Percentiles rank a stretch among this genome's conserved stretches.
These are phyloP conservation scores for Catocala fraxini DNA, from an alignment of 2,888 invertebrate genomes.

Conservation along the genomic window DNA sequence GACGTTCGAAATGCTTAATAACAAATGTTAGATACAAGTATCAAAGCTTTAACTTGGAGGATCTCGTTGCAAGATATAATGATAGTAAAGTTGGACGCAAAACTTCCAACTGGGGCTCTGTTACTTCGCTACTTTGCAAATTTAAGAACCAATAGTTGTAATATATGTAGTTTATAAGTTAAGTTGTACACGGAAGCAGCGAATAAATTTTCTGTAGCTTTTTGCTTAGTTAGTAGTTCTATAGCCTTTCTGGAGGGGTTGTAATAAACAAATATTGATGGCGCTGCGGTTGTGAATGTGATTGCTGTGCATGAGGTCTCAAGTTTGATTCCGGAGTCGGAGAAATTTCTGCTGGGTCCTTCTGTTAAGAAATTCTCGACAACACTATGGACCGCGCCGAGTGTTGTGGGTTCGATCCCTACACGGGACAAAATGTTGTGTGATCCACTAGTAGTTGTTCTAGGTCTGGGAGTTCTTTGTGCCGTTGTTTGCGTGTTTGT, in stretches of 20 bases:
- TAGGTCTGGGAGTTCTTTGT: too few species aligned
- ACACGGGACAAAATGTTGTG: too few species aligned
- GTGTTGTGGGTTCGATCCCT: too few species aligned
- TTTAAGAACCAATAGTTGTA: constrained; percentile 51
- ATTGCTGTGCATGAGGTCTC: too few species aligned
- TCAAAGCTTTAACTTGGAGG: constrained; percentile 13
- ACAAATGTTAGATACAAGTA: background rate
- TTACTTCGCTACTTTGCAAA: constrained; percentile 42
- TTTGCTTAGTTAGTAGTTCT: constrained; percentile 40
- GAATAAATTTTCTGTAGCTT: constrained; percentile 37
- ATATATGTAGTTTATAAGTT: constrained; percentile 41
- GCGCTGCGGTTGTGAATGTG: too few species aligned
- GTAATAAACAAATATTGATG: background rate
- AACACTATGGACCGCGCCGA: too few species aligned
- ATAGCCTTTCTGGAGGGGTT: constrained; percentile 15
- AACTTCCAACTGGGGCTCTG: constrained; percentile 26
- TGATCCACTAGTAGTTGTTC: too few species aligned
- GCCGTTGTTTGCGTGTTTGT: too few species aligned
- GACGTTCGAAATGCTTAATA: background rate
- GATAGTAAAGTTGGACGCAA: constrained; percentile 31
- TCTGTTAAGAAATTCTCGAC: too few species aligned
- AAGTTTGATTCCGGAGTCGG: too few species aligned
- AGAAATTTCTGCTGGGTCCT: too few species aligned
- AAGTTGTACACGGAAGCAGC: constrained; percentile 21
- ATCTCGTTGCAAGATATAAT: constrained; percentile 43